Conservation (phyloP, 2,797 vertebrate species). For the Tapera naevia region DNA sequence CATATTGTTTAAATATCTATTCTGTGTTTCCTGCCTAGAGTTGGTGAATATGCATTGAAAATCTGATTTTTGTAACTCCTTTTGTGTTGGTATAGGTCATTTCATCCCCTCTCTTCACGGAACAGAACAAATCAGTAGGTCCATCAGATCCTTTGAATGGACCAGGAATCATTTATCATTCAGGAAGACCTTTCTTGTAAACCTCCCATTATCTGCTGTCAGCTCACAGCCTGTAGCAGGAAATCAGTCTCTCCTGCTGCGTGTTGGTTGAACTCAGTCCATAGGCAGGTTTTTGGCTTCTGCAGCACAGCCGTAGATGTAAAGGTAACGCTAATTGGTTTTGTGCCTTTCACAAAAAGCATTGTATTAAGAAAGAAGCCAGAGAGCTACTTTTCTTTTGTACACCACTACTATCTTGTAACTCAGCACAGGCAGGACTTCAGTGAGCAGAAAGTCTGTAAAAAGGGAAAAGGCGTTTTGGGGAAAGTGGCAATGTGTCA, state of each 20-base stretch:
- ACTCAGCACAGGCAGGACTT: background rate
- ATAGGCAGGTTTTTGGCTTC: background rate
- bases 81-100: slow-evolving; percentile 14
- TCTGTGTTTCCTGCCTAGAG: background rate
- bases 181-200: background rate
- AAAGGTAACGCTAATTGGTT: background rate
- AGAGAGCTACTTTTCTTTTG: background rate
- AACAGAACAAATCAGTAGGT: background rate
- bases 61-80: background rate
- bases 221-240: background rate
- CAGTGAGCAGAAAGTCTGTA: background rate
- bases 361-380: background rate
- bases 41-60: slow-evolving; percentile 22
- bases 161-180: background rate
- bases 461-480: background rate
- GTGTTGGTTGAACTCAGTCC: background rate
- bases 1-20: slow-evolving; percentile 18
- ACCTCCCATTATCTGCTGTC: background rate
- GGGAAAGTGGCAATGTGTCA: background rate
- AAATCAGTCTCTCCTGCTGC: background rate
- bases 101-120: background rate
- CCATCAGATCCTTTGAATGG: background rate
- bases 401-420: background rate
- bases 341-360: background rate
- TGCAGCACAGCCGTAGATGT: background rate